phyloP scores from a whole-genome alignment of 1,140 invertebrate genomes.

The Cataglyphis hispanica region DNA sequence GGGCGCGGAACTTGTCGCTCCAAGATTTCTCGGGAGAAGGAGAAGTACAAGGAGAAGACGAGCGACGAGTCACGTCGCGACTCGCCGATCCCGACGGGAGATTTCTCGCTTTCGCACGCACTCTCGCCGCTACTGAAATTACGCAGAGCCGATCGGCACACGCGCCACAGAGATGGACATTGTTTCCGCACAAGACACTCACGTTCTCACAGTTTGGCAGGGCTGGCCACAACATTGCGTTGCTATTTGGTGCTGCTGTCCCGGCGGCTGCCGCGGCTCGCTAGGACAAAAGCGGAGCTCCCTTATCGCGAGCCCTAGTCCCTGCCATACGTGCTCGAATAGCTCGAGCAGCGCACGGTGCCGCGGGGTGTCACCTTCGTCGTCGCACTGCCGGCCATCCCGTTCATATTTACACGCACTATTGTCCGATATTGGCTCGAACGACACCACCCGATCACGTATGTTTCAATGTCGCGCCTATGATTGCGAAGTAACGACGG shows the following conservation, averaged over 20 bases:
- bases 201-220: slow-evolving; percentile 74
- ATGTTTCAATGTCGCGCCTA: slow-evolving; percentile 63
- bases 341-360: slow-evolving; percentile 74
- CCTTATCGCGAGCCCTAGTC: slow-evolving; percentile 79
- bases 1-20: not conserved
- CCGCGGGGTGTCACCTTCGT: slow-evolving; percentile 82
- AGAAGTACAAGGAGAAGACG: no score
- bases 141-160: slow-evolving; percentile 36
- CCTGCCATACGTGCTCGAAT: slow-evolving; percentile 81
- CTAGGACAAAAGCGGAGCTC: slow-evolving; percentile 68
- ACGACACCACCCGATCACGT: slow-evolving; percentile 60
- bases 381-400: slow-evolving; percentile 71
- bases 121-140: slow-evolving; percentile 74
- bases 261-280: slow-evolving; percentile 40
- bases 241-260: slow-evolving; percentile 61
- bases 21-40: not conserved
- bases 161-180: not conserved
- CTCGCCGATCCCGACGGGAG: not conserved
- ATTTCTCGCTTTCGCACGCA: not conserved
- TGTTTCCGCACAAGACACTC: slow-evolving; percentile 67
- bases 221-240: slow-evolving; percentile 71
- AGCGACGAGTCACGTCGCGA: not conserved
- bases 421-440: slow-evolving; percentile 20
- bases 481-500: slow-evolving; percentile 50
- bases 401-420: slow-evolving; percentile 79